Conservation (phyloP, 2,113 vertebrate species). For the Pipra filicauda region DNA sequence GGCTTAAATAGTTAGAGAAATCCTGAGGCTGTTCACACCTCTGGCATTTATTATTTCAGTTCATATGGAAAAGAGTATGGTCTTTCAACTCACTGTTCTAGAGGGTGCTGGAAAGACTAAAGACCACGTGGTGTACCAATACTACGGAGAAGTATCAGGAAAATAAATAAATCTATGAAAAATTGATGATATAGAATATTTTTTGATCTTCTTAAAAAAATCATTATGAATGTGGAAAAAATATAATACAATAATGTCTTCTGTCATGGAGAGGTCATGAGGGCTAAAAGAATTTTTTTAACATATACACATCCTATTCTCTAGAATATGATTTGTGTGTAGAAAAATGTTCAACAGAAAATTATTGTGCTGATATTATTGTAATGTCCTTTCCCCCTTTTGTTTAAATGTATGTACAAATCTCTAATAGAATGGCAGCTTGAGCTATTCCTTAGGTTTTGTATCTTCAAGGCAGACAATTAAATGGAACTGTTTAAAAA, state of each 20-base stretch:
- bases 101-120: neutral
- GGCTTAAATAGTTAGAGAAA: neutral
- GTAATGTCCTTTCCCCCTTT: neutral
- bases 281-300: neutral
- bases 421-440: neutral
- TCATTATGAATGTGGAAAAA: neutral
- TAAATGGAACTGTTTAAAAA: neutral
- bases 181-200: fast-evolving
- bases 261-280: neutral
- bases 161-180: neutral
- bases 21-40: neutral
- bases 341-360: neutral
- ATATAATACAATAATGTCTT: neutral
- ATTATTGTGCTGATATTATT: neutral
- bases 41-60: neutral
- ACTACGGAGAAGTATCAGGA: neutral
- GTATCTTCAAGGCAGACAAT: neutral
- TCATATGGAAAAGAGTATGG: neutral
- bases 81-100: neutral
- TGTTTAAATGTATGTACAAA: neutral
- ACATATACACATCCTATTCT: fast-evolving
- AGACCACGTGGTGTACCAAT: neutral
- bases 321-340: neutral
- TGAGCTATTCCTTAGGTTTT: neutral
- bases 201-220: neutral